Evolutionary conservation across 23 tunicate species (phyloP).

Genomic region (Clavelina lepadiformis): DNA sequence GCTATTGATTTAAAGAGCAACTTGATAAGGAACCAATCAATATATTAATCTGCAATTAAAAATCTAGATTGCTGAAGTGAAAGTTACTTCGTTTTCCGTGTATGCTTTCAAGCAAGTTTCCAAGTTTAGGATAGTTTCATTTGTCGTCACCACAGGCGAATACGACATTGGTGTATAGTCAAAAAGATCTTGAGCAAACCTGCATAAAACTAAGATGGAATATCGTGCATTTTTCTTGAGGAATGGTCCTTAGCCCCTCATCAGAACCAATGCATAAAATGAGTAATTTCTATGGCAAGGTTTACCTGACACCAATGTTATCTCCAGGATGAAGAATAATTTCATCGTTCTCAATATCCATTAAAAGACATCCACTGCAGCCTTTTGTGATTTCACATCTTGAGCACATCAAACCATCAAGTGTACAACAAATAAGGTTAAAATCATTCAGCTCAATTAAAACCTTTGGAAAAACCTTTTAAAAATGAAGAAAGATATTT

Average conservation of each 20-base stretch:
- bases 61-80: background rate
- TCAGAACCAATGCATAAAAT: too few relatives aligned
- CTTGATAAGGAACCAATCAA: too few relatives aligned
- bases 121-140: conserved; percentile 18
- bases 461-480: conserved; percentile 8
- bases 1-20: conserved; percentile 5
- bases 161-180: background rate
- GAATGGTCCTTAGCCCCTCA: too few relatives aligned
- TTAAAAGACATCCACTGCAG: conserved; percentile 23
- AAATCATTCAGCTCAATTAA: background rate
- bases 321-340: conserved; percentile 35
- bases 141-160: background rate
- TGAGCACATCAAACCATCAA: conserved; percentile 39
- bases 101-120: conserved; percentile 36
- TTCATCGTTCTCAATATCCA: conserved; percentile 16
- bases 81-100: conserved; percentile 30
- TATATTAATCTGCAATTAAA: background rate
- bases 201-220: background rate
- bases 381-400: conserved; percentile 25
- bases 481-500: too few relatives aligned
- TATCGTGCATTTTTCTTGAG: too few relatives aligned
- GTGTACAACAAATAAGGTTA: conserved; percentile 14
- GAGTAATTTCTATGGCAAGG: too few relatives aligned
- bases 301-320: conserved; percentile 38
- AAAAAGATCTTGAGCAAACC: background rate